Percentiles rank a stretch among this genome's conserved stretches.
These are phyloP conservation scores for Phataginus tetradactyla DNA, from an alignment of 2,797 vertebrate genomes.

Conservation along the genomic window DNA sequence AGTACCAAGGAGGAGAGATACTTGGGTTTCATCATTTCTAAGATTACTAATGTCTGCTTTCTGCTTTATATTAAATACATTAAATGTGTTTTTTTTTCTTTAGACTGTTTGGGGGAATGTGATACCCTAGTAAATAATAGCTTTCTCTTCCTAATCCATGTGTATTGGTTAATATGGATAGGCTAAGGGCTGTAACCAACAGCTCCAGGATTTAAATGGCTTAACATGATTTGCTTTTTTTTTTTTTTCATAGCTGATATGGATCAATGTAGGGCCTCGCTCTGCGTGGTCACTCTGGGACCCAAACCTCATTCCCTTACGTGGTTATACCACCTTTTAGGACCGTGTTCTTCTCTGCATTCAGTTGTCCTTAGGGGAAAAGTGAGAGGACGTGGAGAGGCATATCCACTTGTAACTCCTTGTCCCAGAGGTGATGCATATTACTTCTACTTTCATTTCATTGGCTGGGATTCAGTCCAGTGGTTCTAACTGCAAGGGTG, in stretches of 20 bases:
- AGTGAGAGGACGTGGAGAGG: background rate
- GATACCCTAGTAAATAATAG: background rate
- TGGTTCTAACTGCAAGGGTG: background rate
- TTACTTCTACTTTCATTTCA: background rate
- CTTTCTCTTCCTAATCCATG: background rate
- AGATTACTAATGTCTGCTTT: background rate
- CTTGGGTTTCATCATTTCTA: background rate
- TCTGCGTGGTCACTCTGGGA: background rate
- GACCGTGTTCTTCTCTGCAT: background rate
- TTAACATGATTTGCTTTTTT: background rate
- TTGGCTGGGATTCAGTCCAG: background rate
- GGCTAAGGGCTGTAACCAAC: background rate
- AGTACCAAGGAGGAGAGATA: background rate
- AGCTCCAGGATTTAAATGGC: background rate
- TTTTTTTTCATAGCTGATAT: background rate
- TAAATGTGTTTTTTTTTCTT: background rate
- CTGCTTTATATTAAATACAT: slow-evolving; percentile 14
- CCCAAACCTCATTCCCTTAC: background rate
- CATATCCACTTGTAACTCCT: background rate
- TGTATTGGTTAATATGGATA: background rate
- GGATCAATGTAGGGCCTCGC: background rate
- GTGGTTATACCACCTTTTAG: background rate
- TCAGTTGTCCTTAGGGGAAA: background rate
- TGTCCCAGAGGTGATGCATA: background rate
- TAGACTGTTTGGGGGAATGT: background rate